These are phyloP conservation scores for Copidosoma aretas DNA, from an alignment of 2,888 invertebrate species.

Conservation along the genomic window DNA sequence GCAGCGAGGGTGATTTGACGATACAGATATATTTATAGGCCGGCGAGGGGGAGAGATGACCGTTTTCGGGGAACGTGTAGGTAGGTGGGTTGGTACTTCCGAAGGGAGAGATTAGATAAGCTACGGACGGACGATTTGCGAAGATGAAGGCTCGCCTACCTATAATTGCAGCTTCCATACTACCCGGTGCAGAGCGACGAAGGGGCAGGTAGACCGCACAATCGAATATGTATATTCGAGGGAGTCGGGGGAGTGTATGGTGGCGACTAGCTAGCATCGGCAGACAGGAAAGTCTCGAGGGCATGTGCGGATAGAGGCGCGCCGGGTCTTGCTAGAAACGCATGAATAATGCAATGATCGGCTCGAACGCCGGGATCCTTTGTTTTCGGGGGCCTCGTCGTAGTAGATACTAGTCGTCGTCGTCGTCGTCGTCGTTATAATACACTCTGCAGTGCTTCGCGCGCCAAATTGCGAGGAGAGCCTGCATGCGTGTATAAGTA, in stretches of 20 bases:
- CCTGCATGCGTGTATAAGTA: no score
- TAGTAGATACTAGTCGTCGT: no score
- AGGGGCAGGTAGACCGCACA: not conserved
- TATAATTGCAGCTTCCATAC: not conserved
- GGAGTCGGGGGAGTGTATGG: not conserved
- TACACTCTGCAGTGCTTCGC: constrained; percentile 14
- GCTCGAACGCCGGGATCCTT: constrained; percentile 45
- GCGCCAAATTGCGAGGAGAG: constrained; percentile 33
- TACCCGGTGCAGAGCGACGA: not conserved
- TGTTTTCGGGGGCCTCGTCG: constrained; percentile 49
- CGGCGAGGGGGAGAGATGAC: no score
- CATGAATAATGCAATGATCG: constrained; percentile 56
- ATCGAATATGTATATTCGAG: not conserved
- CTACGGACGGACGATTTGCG: not conserved
- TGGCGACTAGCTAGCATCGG: no score
- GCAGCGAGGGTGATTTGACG: no score
- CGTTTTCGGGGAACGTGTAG: no score
- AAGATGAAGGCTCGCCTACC: not conserved
- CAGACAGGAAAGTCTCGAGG: constrained; percentile 44
- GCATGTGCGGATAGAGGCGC: constrained; percentile 41
- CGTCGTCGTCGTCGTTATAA: no score
- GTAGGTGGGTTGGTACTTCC: no score
- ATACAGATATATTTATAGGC: no score
- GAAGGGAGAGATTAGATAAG: no score
- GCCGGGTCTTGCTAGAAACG: constrained; percentile 49